phyloP scores from a whole-genome alignment of 2,797 vertebrate species.

The Hydrolagus colliei region DNA sequence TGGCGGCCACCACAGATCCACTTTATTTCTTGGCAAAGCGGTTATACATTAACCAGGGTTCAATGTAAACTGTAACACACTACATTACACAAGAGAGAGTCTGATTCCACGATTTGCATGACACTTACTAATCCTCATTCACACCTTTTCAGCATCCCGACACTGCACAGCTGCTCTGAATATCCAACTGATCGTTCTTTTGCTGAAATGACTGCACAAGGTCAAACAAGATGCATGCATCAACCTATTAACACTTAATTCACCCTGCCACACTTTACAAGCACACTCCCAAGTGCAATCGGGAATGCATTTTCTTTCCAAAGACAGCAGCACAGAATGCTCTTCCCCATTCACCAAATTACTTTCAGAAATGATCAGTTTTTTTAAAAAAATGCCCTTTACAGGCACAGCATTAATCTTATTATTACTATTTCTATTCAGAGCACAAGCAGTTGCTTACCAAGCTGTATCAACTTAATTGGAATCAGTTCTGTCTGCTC shows the following conservation, averaged over 20 bases:
- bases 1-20: no score
- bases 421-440: not conserved
- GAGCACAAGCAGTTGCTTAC: conserved; percentile 5
- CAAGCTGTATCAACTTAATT: conserved; percentile 6
- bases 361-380: not conserved
- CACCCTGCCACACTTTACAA: not conserved
- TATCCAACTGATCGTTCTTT: not conserved
- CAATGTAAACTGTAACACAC: no score
- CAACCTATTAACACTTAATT: not conserved
- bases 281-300: not conserved
- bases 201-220: not conserved
- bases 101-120: no score
- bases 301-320: not conserved
- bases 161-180: not conserved
- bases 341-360: not conserved
- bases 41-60: no score
- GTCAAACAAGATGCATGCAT: not conserved
- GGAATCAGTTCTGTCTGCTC: not conserved
- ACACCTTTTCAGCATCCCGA: not conserved
- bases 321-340: not conserved
- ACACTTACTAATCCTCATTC: no score
- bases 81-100: no score
- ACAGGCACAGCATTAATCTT: not conserved
- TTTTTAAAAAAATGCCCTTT: not conserved
- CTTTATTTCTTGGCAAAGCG: no score